Conservation (phyloP, 2,797 vertebrate species). For the Phoeniculus purpureus region DNA sequence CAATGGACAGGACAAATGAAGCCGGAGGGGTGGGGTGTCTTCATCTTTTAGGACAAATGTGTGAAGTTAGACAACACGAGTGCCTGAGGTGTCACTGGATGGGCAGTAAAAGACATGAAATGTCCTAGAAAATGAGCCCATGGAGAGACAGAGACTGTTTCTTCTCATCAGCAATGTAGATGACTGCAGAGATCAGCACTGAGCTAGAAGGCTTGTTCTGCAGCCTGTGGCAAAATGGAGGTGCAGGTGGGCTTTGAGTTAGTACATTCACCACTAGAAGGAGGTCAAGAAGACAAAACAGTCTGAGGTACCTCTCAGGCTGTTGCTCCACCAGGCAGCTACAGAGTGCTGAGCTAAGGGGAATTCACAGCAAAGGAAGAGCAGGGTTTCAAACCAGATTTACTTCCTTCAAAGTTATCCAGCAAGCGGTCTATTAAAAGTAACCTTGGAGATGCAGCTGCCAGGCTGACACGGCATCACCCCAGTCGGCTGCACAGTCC, state of each 20-base stretch:
- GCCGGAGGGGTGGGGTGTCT: not conserved
- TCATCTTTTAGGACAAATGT: not conserved
- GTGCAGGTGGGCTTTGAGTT: not conserved
- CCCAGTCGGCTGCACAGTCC: fast-evolving
- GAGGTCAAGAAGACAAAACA: not conserved
- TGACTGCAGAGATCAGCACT: not conserved
- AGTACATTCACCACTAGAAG: not conserved
- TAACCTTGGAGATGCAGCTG: not conserved
- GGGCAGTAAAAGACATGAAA: not conserved
- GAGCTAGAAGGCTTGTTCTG: not conserved
- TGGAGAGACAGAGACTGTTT: not conserved
- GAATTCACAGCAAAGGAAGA: not conserved
- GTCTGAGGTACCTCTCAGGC: fast-evolving
- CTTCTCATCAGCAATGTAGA: not conserved
- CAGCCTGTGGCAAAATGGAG: not conserved
- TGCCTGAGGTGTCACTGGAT: not conserved
- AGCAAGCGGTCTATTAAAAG: not conserved
- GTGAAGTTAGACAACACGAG: not conserved
- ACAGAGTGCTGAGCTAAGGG: not conserved
- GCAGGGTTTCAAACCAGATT: not conserved
- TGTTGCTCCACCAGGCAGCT: not conserved
- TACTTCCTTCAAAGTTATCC: not conserved
- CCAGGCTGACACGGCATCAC: not conserved
- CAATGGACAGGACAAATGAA: not conserved
- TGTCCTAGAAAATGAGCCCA: not conserved